A percentile compares a stretch with the other conserved stretches of the same genome.
phyloP scores from a whole-genome alignment of 2,888 invertebrate genomes.

The Drosophila macrothrix region DNA sequence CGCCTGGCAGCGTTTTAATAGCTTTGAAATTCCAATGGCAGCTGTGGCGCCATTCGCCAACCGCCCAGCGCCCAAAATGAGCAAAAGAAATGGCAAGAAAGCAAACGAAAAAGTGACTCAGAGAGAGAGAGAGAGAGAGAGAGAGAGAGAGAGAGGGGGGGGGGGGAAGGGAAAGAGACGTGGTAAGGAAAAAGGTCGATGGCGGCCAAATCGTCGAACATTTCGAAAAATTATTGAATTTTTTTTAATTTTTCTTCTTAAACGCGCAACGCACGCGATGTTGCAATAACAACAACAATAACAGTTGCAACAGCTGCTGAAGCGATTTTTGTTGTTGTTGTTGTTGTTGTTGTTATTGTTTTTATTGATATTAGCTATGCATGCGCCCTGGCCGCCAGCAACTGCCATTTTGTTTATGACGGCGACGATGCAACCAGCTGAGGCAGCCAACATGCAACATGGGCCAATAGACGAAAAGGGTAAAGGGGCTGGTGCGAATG shows the following conservation, averaged over 20 bases:
- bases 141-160: not conserved
- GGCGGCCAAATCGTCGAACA: slow-evolving; percentile 67
- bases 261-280: slow-evolving; percentile 49
- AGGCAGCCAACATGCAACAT: slow-evolving; percentile 25
- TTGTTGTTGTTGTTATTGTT: slow-evolving; percentile 57
- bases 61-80: slow-evolving; percentile 51
- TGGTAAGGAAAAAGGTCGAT: slow-evolving; percentile 4
- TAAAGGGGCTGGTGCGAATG: slow-evolving; percentile 13
- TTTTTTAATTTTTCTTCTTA: slow-evolving; percentile 73
- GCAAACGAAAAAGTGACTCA: slow-evolving; percentile 19
- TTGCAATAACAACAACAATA: slow-evolving; percentile 40
- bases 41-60: slow-evolving; percentile 75
- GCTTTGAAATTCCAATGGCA: slow-evolving; percentile 84
- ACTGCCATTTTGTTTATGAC: slow-evolving; percentile 81
- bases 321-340: slow-evolving; percentile 45
- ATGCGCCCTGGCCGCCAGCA: slow-evolving; percentile 57
- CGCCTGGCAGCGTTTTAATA: slow-evolving; percentile 85
- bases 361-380: slow-evolving; percentile 80
- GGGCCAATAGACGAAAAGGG: not conserved
- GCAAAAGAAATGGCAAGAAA: slow-evolving; percentile 31
- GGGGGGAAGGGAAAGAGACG: not conserved
- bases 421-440: slow-evolving; percentile 70
- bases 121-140: slow-evolving; percentile 2
- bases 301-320: slow-evolving; percentile 24
- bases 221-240: slow-evolving; percentile 78